These are phyloP conservation scores for Hippoglossus hippoglossus DNA, from an alignment of 2,797 vertebrate genomes.

Conservation along the genomic window DNA sequence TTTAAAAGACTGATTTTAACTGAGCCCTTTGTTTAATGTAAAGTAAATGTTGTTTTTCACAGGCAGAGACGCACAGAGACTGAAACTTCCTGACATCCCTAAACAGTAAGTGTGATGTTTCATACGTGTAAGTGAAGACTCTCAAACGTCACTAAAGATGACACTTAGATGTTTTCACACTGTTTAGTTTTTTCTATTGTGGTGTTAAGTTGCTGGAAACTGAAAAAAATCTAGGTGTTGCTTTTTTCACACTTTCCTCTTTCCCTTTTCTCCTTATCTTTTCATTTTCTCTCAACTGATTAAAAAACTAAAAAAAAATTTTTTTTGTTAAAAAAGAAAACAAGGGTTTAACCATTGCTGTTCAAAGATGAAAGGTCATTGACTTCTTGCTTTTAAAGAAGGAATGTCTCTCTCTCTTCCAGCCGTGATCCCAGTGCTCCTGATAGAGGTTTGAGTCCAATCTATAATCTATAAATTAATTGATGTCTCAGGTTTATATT, in stretches of 20 bases:
- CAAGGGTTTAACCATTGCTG: too few species aligned
- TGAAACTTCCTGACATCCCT: slow-evolving; percentile 81
- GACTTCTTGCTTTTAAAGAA: neutral
- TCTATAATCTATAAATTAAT: neutral
- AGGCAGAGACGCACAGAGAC: slow-evolving; percentile 79
- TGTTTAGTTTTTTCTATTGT: neutral
- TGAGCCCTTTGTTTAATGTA: too few species aligned
- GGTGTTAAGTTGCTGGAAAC: neutral
- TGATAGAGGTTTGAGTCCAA: slow-evolving; percentile 11
- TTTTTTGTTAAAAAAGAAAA: neutral
- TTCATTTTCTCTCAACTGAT: neutral
- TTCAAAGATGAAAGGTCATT: neutral
- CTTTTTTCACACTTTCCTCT: slow-evolving; percentile 5
- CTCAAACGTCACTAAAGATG: neutral
- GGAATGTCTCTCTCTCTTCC: slow-evolving; percentile 2
- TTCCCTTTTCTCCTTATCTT: too few species aligned
- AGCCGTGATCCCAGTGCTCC: neutral
- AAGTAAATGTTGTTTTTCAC: slow-evolving; percentile 34
- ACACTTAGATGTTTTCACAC: neutral
- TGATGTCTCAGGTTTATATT: neutral
- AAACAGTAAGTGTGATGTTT: slow-evolving; percentile 66
- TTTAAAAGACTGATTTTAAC: too few species aligned
- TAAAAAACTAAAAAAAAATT: too few species aligned
- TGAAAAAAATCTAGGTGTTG: too few species aligned
- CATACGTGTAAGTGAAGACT: neutral